Evolutionary conservation across 1,140 invertebrate species (phyloP).

Genomic region (Frieseomelitta varia): DNA sequence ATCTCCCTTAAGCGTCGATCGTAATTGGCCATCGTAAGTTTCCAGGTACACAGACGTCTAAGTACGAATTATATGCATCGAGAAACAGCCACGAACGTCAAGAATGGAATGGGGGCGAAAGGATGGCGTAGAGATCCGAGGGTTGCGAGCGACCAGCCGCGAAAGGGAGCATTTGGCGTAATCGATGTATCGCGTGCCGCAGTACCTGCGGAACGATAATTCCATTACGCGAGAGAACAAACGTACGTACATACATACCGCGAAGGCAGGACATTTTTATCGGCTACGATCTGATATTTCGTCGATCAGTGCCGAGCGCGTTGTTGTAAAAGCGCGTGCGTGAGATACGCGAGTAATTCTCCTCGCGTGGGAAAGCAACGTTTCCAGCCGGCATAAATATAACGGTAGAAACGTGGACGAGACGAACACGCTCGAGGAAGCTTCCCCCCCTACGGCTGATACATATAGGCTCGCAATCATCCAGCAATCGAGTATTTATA

Average conservation of each 20-base stretch:
- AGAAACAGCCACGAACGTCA: background rate
- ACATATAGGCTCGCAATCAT: background rate
- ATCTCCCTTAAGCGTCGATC: slow-evolving; percentile 5
- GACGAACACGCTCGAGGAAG: slow-evolving; percentile 11
- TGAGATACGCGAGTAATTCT: slow-evolving; percentile 68
- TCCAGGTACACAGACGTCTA: background rate
- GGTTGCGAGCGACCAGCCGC: slow-evolving; percentile 21
- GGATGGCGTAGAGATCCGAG: background rate
- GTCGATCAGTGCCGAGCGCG: slow-evolving; percentile 51
- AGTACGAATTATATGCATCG: slow-evolving; percentile 44
- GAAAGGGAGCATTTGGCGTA: slow-evolving; percentile 62
- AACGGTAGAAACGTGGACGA: slow-evolving; percentile 12
- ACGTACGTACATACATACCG: slow-evolving; percentile 59
- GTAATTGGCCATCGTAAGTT: slow-evolving; percentile 17
- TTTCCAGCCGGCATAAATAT: slow-evolving; percentile 59
- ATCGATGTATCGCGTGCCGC: slow-evolving; percentile 67
- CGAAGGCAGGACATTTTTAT: slow-evolving; percentile 59
- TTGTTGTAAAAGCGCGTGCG: slow-evolving; percentile 55
- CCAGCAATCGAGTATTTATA: background rate
- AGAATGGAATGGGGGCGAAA: background rate
- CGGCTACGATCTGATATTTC: slow-evolving; percentile 65
- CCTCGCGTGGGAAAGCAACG: slow-evolving; percentile 64
- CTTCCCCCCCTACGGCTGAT: slow-evolving; percentile 5
- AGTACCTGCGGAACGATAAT: slow-evolving; percentile 60
- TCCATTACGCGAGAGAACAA: slow-evolving; percentile 70